These are phyloP conservation scores for Callipepla californica DNA, from an alignment of 2,113 vertebrate genomes.

Conservation along the genomic window DNA sequence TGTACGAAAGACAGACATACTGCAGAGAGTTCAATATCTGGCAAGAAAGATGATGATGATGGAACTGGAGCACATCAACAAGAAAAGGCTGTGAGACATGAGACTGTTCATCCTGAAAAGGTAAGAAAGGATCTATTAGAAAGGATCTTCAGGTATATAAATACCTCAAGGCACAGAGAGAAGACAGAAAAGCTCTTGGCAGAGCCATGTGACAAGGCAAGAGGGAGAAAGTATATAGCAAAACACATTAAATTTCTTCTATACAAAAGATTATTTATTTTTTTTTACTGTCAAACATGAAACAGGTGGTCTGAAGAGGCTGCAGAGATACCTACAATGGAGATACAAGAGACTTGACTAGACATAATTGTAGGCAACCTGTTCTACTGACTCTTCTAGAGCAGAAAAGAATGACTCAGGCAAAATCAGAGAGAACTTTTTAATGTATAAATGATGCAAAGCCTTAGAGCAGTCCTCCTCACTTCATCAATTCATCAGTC, in stretches of 20 bases:
- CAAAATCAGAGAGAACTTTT: accelerated
- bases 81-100: no score
- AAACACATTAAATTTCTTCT: neutral
- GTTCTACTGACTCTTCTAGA: neutral
- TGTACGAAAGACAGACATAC: no score
- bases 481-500: neutral
- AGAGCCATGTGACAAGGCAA: neutral
- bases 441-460: neutral
- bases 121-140: no score
- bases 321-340: neutral
- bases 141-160: no score
- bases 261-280: neutral
- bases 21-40: no score
- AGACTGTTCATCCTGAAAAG: no score
- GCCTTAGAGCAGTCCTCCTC: neutral
- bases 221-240: neutral
- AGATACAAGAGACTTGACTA: neutral
- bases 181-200: no score
- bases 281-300: neutral
- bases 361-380: neutral
- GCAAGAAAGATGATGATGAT: no score
- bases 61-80: no score
- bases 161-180: no score
- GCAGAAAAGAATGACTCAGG: neutral
- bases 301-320: neutral